Evolutionary conservation across 2,888 invertebrate species (phyloP).

Genomic region (Brassicogethes aeneus): DNA sequence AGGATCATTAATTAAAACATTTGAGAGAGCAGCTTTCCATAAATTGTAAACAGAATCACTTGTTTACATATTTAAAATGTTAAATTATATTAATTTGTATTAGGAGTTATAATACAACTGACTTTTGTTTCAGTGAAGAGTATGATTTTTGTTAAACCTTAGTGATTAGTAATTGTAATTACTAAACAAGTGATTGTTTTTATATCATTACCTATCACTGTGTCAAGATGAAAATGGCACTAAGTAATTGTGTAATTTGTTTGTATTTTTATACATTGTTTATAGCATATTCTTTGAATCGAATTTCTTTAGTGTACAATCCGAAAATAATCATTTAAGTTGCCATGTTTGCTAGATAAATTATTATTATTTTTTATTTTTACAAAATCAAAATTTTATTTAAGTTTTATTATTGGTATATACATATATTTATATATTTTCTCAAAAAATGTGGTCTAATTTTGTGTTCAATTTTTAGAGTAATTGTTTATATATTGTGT

Average conservation of each 20-base stretch:
- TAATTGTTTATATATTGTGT: constrained; percentile 6
- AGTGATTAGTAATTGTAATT: neutral
- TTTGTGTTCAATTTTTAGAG: constrained; percentile 16
- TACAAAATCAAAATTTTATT: neutral
- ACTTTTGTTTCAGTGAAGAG: neutral
- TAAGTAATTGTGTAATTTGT: constrained; percentile 1
- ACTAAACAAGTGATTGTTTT: neutral
- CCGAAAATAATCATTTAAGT: neutral
- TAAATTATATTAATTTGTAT: neutral
- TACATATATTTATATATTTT: neutral
- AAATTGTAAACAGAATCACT: neutral
- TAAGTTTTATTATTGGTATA: neutral
- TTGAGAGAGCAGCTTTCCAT: neutral
- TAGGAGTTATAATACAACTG: neutral
- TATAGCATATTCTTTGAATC: neutral
- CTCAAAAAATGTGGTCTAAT: constrained; percentile 9
- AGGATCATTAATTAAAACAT: neutral
- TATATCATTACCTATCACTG: neutral
- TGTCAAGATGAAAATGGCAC: neutral
- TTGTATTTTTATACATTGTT: neutral
- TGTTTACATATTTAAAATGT: neutral
- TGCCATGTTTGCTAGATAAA: neutral
- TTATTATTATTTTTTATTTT: constrained; percentile 1
- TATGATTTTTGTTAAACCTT: neutral
- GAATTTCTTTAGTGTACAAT: neutral